Evolutionary conservation across 2,888 invertebrate species (phyloP).

Genomic region (Balanococcus diminutus): DNA sequence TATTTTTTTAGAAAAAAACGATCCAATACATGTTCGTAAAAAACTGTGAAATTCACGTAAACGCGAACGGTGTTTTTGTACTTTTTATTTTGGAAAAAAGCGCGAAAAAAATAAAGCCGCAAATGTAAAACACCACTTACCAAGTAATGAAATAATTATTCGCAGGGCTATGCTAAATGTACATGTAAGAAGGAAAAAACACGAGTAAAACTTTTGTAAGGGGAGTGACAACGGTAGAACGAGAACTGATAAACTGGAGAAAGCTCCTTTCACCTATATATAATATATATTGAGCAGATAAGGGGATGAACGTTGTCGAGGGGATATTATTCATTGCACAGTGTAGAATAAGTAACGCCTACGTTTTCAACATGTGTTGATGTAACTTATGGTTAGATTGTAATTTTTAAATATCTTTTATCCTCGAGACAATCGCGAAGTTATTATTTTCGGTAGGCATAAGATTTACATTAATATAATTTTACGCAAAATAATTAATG

Average conservation of each 20-base stretch:
- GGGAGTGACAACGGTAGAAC: slow-evolving; percentile 45
- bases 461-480: not conserved
- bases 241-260: slow-evolving; percentile 51
- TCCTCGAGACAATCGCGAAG: not conserved
- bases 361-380: slow-evolving; percentile 36
- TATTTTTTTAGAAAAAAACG: not conserved
- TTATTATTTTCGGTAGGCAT: too few relatives aligned
- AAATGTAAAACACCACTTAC: not conserved
- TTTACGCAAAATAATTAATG: not conserved
- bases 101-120: slow-evolving; percentile 13
- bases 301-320: slow-evolving; percentile 44
- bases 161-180: not conserved
- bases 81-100: not conserved
- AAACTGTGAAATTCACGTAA: not conserved
- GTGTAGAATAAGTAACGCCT: slow-evolving; percentile 44
- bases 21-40: not conserved
- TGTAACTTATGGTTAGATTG: not conserved
- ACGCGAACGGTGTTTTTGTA: not conserved
- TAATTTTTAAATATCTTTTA: not conserved
- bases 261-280: slow-evolving; percentile 50
- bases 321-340: slow-evolving; percentile 41
- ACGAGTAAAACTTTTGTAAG: not conserved
- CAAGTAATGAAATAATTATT: not conserved
- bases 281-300: slow-evolving; percentile 29
- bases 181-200: not conserved